Evolutionary conservation across 2,888 invertebrate species (phyloP).

Genomic region (Leptinotarsa juncta): DNA sequence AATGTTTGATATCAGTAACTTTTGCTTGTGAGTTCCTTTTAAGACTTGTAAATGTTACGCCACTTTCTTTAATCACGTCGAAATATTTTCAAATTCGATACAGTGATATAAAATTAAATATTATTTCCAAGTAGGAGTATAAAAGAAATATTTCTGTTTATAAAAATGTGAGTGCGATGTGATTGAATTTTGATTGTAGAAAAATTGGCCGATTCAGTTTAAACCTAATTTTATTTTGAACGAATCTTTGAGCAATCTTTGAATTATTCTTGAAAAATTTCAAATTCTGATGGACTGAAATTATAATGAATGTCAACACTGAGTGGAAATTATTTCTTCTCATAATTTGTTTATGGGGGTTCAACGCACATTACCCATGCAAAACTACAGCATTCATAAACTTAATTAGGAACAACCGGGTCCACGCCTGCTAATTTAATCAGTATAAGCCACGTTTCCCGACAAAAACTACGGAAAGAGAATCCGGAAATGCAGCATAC

Average conservation of each 20-base stretch:
- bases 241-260: no score
- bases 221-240: no score
- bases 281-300: no score
- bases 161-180: neutral
- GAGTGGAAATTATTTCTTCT: neutral
- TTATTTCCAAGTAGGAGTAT: neutral
- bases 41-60: neutral
- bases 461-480: conserved; percentile 9
- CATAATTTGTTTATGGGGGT: neutral
- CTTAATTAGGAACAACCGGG: neutral
- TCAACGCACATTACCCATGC: neutral
- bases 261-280: no score
- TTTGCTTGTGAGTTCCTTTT: no score
- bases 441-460: conserved; percentile 8
- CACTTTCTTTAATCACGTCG: conserved; percentile 1
- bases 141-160: neutral
- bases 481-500: conserved; percentile 13
- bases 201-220: neutral
- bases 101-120: conserved; percentile 8
- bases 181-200: conserved; percentile 2
- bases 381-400: neutral
- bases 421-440: neutral
- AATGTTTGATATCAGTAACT: no score
- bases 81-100: neutral
- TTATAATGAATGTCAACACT: neutral